phyloP scores from a whole-genome alignment of 1,140 invertebrate genomes.

The Nephila pilipes region DNA sequence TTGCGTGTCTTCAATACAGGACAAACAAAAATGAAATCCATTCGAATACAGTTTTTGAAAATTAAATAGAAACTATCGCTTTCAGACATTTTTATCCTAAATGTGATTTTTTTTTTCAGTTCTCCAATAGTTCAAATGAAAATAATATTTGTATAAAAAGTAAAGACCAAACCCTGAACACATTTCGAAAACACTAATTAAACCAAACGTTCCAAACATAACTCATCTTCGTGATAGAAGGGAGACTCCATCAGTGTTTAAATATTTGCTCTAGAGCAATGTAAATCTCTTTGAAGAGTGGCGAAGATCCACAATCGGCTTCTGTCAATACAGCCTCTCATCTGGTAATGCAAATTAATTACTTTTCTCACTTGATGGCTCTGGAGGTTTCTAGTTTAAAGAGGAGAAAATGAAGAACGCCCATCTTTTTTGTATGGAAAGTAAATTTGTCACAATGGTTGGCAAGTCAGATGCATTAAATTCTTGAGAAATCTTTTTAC shows the following conservation, averaged over 20 bases:
- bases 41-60: too few relatives aligned
- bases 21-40: too few relatives aligned
- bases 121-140: too few relatives aligned
- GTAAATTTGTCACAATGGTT: conserved; percentile 12
- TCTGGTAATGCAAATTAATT: conserved; percentile 6
- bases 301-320: neutral
- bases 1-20: too few relatives aligned
- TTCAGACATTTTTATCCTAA: too few relatives aligned
- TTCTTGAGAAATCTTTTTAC: neutral
- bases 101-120: too few relatives aligned
- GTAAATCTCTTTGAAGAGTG: neutral
- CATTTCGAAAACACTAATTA: too few relatives aligned
- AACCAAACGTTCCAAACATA: too few relatives aligned
- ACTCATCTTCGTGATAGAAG: too few relatives aligned
- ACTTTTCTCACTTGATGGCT: neutral
- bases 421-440: neutral
- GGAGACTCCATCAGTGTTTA: neutral
- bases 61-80: too few relatives aligned
- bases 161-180: too few relatives aligned
- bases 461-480: neutral
- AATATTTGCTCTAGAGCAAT: neutral
- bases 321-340: neutral
- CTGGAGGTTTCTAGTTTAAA: neutral
- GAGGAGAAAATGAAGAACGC: neutral
- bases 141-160: too few relatives aligned